Evolutionary conservation across 2,113 vertebrate genomes (phyloP), one percentile per base, ranked within the genome.

Genomic region (Myiagra hebetior): DNA sequence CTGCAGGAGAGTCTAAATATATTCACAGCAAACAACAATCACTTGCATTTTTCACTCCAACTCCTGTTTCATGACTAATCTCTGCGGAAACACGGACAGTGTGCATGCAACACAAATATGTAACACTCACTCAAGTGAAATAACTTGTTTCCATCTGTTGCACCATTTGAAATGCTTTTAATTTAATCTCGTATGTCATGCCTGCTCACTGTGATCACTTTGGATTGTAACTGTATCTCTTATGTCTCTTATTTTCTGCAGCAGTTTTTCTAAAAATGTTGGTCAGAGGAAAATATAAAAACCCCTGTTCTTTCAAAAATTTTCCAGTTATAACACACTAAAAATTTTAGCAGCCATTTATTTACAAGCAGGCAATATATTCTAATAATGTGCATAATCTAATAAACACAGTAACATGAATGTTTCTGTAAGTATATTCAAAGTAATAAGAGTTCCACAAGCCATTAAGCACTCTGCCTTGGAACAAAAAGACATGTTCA

Each of bases 111-210:
- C 52, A 81, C 79, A 80, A 84, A 91, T 27, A 60, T 4, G 11
- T 59, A 73, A 76, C 72, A 42, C n/a, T 28, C 24, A 35, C 35
- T 78, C 22, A 19, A 91, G 68, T 67, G 95, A 89, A 94, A 55
- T 55, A 87, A 95, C 68, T 92, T 55, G n/a, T 78, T 85, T 91
- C 77, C 76, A 86, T 86, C 73, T 94, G 83, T 35, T 91, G 64
- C 44, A 52, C 72, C 64, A 60, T 64, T 84, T 81, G 60, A 93
- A 93, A 84, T 12, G 52, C 44, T 70, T 63, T 74, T 52, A 35
- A 70, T 89, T 89, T 56, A 35, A 70, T 42, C 26, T 41, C 4
- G 0, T 17, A 14, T 67, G 47, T 41, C 82, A 72, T 18, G 39
- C 41, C 46, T 70, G 64, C 52, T 46, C 12, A 10, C 37, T 69